These are phyloP conservation scores for Muntiacus muntjak DNA, from an alignment of 2,113 vertebrate genomes.

Conservation along the genomic window DNA sequence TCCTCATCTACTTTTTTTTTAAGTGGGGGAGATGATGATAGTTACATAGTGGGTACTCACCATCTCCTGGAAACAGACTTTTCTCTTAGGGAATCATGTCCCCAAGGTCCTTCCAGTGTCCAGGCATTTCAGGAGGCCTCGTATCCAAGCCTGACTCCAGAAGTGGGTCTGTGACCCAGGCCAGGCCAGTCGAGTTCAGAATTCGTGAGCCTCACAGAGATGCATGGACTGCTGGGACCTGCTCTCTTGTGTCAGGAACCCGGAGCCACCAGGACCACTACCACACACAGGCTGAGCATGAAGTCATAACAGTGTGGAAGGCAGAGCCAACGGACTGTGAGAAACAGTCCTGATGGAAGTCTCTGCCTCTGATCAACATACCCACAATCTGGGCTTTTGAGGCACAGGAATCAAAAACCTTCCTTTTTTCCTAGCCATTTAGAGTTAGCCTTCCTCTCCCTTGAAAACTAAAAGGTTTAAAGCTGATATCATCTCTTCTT, in stretches of 20 bases:
- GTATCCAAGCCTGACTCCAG: background rate
- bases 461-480: constrained; percentile 56
- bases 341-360: background rate
- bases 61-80: background rate
- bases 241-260: background rate
- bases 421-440: background rate
- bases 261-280: background rate
- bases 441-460: constrained; percentile 34
- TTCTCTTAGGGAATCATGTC: background rate
- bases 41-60: background rate
- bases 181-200: background rate
- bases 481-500: constrained; percentile 58
- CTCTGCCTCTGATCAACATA: constrained; percentile 29
- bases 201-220: background rate
- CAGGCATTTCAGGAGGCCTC: background rate
- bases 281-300: background rate
- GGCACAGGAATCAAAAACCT: constrained; percentile 16
- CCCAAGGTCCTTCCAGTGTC: background rate
- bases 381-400: constrained; percentile 1
- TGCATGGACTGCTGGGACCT: background rate
- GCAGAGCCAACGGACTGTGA: background rate
- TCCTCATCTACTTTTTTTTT: background rate
- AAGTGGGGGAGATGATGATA: background rate
- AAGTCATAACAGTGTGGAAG: background rate
- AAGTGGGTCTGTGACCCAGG: background rate